These are phyloP conservation scores for Zoroaster sp. DNA, from an alignment of 53 echinoderm and acorn worm genomes.

Conservation along the genomic window DNA sequence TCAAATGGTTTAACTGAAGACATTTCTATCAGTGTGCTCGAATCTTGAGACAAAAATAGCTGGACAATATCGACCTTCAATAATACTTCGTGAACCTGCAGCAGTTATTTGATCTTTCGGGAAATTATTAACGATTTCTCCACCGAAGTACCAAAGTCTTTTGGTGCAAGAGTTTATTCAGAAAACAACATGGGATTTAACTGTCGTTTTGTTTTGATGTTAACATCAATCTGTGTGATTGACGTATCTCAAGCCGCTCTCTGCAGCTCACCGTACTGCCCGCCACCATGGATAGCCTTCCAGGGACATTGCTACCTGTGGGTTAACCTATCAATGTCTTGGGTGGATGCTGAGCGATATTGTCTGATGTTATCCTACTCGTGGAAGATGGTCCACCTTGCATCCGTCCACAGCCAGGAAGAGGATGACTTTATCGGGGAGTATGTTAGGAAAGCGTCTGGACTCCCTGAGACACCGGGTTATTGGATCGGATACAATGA, in stretches of 20 bases:
- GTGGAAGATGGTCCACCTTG: background rate
- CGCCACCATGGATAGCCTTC: slow-evolving; percentile 21
- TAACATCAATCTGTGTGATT: background rate
- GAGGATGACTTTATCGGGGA: slow-evolving; percentile 14
- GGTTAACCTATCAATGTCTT: background rate
- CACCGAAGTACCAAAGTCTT: background rate
- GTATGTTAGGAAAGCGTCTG: background rate
- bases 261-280: background rate
- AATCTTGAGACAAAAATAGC: too few relatives aligned
- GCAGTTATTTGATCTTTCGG: too few relatives aligned
- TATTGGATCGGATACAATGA: slow-evolving; percentile 11
- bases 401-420: background rate
- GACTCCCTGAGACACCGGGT: background rate
- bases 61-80: too few relatives aligned
- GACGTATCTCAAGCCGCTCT: background rate
- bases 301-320: slow-evolving; percentile 1
- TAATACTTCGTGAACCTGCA: too few relatives aligned
- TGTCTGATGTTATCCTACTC: background rate
- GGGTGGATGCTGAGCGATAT: background rate
- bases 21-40: too few relatives aligned
- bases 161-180: background rate
- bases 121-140: too few relatives aligned
- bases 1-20: too few relatives aligned
- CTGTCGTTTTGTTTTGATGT: background rate
- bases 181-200: background rate